Base-by-base conservation (phyloP, 2,888 invertebrate genomes). In the Leptinotarsa rubiginosa region DNA sequence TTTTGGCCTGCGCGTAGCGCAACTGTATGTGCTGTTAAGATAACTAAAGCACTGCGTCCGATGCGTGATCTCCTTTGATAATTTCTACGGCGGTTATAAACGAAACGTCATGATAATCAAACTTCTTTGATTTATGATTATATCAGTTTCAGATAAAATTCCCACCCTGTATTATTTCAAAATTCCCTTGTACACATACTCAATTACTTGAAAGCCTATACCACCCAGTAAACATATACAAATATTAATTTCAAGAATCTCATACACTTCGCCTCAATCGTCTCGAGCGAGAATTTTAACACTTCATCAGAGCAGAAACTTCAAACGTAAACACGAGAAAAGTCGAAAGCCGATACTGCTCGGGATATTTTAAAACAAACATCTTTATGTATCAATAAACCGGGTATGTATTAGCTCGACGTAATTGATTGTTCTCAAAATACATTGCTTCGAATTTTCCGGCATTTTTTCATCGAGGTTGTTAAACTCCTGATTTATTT, bases 401-500 rank as follows among this genome's bases (percentile, higher is more conserved):
- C 73, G 41, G 15, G 41, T 31, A 62, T 62, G 31, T 62, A 62
- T 62, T 62, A 10, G 41, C n/a, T 62, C 62, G 62, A 62, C 25
- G 62, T 62, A 62, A 62, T 62, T 25, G 62, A 62, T 62, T 62
- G 62, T 62, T 62, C 62, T 62, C n/a, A n/a, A 62, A 62, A 62
- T 62, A 25, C n/a, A 41, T 41, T 25, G 62, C 62, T 62, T 31
- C 62, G 62, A 62, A 62, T 31, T 62, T 62, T 62, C 62, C 62
- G 31, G 41, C 62, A 62, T 77, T 77, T 75, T 77, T 77, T 50
- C 50, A 59, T 50, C 20, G 75, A 69, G 77, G 75, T 75, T 77
- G 75, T 75, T 69, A 77, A 77, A 77, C 75, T 66, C 62, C 54
- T 25, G 47, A 69, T 75, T 77, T 77, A 74, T 77, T 77, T 77